Evolutionary conservation across 2,888 invertebrate genomes (phyloP).

Genomic region (Phorcus lineatus): DNA sequence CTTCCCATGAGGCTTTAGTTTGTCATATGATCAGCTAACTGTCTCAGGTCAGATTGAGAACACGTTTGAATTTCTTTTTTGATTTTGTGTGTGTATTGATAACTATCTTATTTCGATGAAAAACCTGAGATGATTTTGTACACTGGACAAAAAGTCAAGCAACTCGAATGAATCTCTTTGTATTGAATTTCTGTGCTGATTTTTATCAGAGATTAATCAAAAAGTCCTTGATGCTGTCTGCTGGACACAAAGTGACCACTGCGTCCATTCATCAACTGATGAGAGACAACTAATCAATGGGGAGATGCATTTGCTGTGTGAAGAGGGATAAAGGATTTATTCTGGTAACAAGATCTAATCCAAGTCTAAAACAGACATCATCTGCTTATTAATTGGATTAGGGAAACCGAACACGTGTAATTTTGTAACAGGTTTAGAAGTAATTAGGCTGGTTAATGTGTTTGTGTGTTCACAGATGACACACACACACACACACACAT

Average conservation of each 20-base stretch:
- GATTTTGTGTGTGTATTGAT: too few relatives aligned
- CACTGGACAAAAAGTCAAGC: neutral
- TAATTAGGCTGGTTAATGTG: too few relatives aligned
- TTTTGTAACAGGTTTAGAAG: too few relatives aligned
- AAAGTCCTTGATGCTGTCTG: neutral
- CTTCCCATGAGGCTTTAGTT: conserved; percentile 4
- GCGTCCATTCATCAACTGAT: neutral
- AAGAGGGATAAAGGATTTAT: neutral
- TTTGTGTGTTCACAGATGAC: too few relatives aligned
- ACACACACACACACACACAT: too few relatives aligned
- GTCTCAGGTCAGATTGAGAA: too few relatives aligned
- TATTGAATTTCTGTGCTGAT: neutral
- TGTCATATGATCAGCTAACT: neutral
- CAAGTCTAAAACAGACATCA: too few relatives aligned
- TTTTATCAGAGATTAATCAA: conserved; percentile 15
- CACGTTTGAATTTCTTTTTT: too few relatives aligned
- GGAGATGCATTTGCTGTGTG: neutral
- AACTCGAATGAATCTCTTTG: neutral
- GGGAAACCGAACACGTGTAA: too few relatives aligned
- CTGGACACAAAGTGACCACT: neutral
- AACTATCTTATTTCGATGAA: too few relatives aligned
- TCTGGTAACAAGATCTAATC: neutral
- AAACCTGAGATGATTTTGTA: too few relatives aligned
- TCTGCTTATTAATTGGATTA: too few relatives aligned
- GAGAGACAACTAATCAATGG: neutral